These are phyloP conservation scores for Polyommatus icarus DNA, from an alignment of 2,888 invertebrate species.

Conservation along the genomic window DNA sequence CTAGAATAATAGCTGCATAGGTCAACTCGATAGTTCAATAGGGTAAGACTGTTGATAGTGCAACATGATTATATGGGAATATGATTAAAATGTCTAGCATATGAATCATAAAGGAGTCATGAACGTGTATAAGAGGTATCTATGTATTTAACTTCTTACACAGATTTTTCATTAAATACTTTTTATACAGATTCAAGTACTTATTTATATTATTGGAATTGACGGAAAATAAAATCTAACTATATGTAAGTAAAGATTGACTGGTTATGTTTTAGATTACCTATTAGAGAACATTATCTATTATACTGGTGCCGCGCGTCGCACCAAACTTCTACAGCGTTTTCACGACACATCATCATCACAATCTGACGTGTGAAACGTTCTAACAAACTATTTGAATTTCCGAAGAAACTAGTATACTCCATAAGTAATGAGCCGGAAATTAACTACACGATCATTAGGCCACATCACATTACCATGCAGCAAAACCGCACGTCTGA, in stretches of 20 bases:
- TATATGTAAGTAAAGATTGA: background rate
- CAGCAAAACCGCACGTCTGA: constrained; percentile 11
- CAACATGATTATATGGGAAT: constrained; percentile 1
- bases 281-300: background rate
- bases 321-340: background rate
- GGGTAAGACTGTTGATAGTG: constrained; percentile 20
- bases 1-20: constrained; percentile 22
- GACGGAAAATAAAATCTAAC: too few relatives aligned
- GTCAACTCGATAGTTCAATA: constrained; percentile 30
- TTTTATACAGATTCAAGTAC: too few relatives aligned
- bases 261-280: background rate
- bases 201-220: too few relatives aligned
- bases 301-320: background rate
- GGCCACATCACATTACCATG: background rate
- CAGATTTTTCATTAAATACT: background rate
- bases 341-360: background rate
- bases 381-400: background rate
- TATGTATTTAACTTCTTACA: background rate
- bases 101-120: background rate
- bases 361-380: background rate
- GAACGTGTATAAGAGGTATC: background rate
- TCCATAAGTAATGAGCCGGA: background rate
- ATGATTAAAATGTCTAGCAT: background rate
- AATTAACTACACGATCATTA: constrained; percentile 11
- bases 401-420: background rate